Evolutionary conservation across 2,888 invertebrate species (phyloP).

Genomic region (Aleiodes alternator): DNA sequence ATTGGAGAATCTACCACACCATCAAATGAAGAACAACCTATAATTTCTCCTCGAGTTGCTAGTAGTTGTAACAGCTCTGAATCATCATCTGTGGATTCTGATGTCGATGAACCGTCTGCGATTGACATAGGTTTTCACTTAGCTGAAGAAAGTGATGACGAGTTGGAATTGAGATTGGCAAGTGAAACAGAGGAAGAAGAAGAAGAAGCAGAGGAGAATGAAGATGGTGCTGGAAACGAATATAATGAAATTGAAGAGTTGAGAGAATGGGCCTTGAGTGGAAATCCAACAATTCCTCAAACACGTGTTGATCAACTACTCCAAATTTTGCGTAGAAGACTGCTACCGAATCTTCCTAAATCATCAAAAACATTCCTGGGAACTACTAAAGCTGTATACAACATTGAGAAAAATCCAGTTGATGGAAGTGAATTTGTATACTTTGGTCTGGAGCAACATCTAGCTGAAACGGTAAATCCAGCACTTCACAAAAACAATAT

Average conservation of each 20-base stretch:
- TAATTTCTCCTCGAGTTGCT: too few relatives aligned
- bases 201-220: not conserved
- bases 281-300: constrained; percentile 6
- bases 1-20: too few relatives aligned
- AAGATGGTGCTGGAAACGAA: not conserved
- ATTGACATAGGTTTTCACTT: too few relatives aligned
- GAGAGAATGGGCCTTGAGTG: constrained; percentile 44
- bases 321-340: constrained; percentile 39
- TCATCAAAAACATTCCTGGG: constrained; percentile 41
- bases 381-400: constrained; percentile 31
- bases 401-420: constrained; percentile 15
- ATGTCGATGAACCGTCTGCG: too few relatives aligned
- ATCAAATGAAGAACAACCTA: too few relatives aligned
- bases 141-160: not conserved
- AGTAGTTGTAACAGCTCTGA: too few relatives aligned
- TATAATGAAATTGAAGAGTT: constrained; percentile 38
- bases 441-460: constrained; percentile 36
- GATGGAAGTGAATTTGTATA: constrained; percentile 40
- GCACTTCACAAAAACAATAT: constrained; percentile 20
- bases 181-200: constrained; percentile 3
- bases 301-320: constrained; percentile 35
- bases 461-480: constrained; percentile 18
- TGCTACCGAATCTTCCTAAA: constrained; percentile 45
- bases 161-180: not conserved
- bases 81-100: too few relatives aligned